Evolutionary conservation across 2,888 invertebrate species (phyloP), one percentile per base, ranked within the genome.

Genomic region (Drosophila koepferae): DNA sequence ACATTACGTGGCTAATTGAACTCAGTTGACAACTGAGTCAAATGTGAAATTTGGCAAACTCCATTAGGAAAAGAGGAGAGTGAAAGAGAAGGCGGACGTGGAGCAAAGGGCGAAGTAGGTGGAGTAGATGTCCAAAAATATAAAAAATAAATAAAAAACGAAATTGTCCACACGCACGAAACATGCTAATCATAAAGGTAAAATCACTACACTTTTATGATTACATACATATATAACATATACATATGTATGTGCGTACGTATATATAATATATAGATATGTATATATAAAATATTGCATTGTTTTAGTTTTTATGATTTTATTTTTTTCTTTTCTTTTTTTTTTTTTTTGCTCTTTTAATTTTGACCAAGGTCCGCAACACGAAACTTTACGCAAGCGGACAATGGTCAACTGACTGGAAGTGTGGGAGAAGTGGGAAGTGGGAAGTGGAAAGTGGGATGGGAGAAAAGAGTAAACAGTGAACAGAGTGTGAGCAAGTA

Each of bases 331-430:
- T 49, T 34, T 62, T 49, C 55, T 60, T 55, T 40, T 41, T 20
- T 70, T 6, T 9, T 7, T 10, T 34, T 60, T 49, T 34, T 62
- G 56, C 55, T 60, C 65, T 40, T 40, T 34, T 16, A 31, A 14
- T 36, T 61, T 55, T 38, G 16, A 56, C 48, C 60, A 55, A 72
- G 59, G 65, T 41, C 41, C 54, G 41, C 59, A 63, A 36, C 86
- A 86, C 86, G 74, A 86, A 76, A 73, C 62, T 89, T 86, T 89
- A 87, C 82, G 88, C 86, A 89, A 85, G 86, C 69, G 60, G 23
- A 63, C 72, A 66, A 76, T 73, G 82, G 73, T 49, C 74, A 72
- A 28, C n/a, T 23, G 40, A 10, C 48, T 9, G n/a, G 23, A 72
- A 18, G 48, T 28, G 60, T 54, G 59, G n/a, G 40, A n/a, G 18